Evolutionary conservation across 2,888 invertebrate species (phyloP).

Genomic region (Calameuta pallipes): DNA sequence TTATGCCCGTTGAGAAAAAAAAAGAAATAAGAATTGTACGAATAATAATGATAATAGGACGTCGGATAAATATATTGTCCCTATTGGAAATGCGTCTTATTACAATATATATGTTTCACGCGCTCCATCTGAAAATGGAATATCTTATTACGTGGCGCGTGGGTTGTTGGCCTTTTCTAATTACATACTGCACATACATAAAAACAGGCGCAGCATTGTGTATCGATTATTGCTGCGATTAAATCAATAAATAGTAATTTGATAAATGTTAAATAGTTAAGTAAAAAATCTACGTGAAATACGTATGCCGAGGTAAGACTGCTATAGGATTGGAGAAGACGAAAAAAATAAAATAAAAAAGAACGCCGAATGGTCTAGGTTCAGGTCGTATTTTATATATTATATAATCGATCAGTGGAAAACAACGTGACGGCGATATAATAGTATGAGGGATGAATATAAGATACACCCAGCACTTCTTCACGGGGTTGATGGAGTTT

Average conservation of each 20-base stretch:
- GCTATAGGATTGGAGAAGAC: slow-evolving; percentile 21
- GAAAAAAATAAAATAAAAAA: neutral
- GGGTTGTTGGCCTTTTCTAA: slow-evolving; percentile 38
- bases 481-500: neutral
- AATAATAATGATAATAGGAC: slow-evolving; percentile 8
- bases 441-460: neutral
- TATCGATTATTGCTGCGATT: neutral
- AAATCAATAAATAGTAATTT: slow-evolving; percentile 10
- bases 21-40: slow-evolving; percentile 14
- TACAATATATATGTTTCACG: slow-evolving; percentile 32
- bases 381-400: slow-evolving; percentile 1
- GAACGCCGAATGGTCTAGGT: neutral
- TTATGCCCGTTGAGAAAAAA: slow-evolving; percentile 21
- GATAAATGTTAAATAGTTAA: slow-evolving; percentile 29
- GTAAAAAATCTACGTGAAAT: slow-evolving; percentile 25
- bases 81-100: slow-evolving; percentile 19
- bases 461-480: neutral
- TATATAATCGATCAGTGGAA: neutral
- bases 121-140: slow-evolving; percentile 35
- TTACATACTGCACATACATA: neutral
- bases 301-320: slow-evolving; percentile 41
- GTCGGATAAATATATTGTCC: slow-evolving; percentile 5
- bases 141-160: slow-evolving; percentile 34
- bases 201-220: neutral
- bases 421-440: neutral